phyloP scores from a whole-genome alignment of 2,113 vertebrate genomes.

The Pungitius pungitius region DNA sequence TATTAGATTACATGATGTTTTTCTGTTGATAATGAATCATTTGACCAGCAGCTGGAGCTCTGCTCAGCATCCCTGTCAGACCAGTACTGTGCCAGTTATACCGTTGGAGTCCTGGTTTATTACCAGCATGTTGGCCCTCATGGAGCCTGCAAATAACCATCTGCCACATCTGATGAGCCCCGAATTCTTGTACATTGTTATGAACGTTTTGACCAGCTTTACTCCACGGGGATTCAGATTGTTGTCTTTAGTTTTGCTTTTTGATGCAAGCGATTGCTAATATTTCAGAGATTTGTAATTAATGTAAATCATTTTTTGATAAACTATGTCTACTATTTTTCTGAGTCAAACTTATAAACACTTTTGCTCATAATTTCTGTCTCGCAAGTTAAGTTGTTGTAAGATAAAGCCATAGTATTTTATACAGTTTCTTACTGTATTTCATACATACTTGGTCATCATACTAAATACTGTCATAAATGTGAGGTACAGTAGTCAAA shows the following conservation, averaged over 20 bases:
- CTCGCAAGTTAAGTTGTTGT: not conserved
- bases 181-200: conserved; percentile 4
- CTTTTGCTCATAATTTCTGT: not conserved
- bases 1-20: no score
- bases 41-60: conserved; percentile 9
- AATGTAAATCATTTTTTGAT: conserved; percentile 45
- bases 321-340: conserved; percentile 53
- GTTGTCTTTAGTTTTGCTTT: conserved; percentile 15
- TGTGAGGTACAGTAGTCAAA: not conserved
- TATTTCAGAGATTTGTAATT: conserved; percentile 26
- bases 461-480: not conserved
- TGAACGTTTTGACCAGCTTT: conserved; percentile 22
- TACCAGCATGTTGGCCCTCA: conserved; percentile 19
- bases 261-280: not conserved
- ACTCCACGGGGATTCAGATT: not conserved
- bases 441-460: not conserved
- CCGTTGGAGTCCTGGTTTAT: conserved; percentile 28
- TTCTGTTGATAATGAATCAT: conserved; percentile 52
- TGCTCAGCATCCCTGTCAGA: conserved; percentile 39
- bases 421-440: no score
- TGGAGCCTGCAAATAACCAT: conserved; percentile 23
- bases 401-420: no score
- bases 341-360: not conserved
- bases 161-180: not conserved
- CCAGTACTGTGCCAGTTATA: conserved; percentile 49